Evolutionary conservation across 2,888 invertebrate species (phyloP).

Genomic region (Catocala nupta): DNA sequence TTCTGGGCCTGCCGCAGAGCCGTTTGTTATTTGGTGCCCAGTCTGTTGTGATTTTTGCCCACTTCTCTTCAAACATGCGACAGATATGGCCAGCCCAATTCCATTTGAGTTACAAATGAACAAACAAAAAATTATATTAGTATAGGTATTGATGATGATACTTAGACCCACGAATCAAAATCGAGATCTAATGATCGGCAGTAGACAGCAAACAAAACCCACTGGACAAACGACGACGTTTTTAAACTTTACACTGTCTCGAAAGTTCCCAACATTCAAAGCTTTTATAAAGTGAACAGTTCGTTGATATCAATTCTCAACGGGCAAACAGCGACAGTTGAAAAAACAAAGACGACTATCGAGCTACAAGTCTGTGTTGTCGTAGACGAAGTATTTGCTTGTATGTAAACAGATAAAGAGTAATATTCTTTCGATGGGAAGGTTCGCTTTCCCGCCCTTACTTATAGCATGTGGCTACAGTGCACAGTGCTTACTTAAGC

Average conservation of each 20-base stretch:
- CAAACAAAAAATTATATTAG: no score
- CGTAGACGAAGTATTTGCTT: constrained; percentile 15
- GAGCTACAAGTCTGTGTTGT: constrained; percentile 23
- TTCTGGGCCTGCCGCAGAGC: no score
- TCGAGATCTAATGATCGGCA: no score
- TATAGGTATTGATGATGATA: no score
- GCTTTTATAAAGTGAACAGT: constrained; percentile 1
- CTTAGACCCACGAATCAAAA: no score
- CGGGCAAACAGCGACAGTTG: constrained; percentile 3
- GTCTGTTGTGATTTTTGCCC: no score
- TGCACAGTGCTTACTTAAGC: neutral
- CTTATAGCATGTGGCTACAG: neutral
- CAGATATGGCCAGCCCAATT: no score
- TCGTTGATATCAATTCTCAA: constrained; percentile 11
- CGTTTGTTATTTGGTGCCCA: no score
- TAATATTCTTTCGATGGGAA: constrained; percentile 53
- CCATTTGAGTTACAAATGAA: no score
- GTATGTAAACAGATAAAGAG: constrained; percentile 51
- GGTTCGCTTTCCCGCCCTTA: constrained; percentile 34
- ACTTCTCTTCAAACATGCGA: no score
- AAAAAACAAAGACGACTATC: constrained; percentile 23
- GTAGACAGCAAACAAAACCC: no score
- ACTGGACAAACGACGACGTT: no score
- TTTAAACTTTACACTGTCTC: neutral
- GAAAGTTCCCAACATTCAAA: constrained; percentile 1